phyloP scores from a whole-genome alignment of 2,888 invertebrate species.

The Bhutanitis thaidina region DNA sequence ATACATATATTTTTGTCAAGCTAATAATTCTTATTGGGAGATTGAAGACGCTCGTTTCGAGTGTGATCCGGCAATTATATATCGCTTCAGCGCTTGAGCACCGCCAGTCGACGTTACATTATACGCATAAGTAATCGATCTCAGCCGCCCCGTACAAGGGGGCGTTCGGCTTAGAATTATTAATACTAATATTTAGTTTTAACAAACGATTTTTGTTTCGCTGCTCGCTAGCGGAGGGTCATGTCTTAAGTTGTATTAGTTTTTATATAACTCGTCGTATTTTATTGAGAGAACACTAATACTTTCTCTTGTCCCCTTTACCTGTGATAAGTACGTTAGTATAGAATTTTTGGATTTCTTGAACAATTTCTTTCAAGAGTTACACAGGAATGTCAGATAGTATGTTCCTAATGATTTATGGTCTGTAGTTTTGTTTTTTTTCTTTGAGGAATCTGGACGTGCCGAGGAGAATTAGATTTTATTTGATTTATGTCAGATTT shows the following conservation, averaged over 20 bases:
- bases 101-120: conserved; percentile 62
- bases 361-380: conserved; percentile 58
- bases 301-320: conserved; percentile 79
- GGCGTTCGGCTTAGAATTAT: conserved; percentile 69
- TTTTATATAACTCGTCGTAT: conserved; percentile 60
- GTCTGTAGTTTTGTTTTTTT: conserved; percentile 58
- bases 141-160: conserved; percentile 61
- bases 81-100: conserved; percentile 57
- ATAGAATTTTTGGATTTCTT: conserved; percentile 68
- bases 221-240: conserved; percentile 42
- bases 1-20: conserved; percentile 54
- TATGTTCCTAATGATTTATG: conserved; percentile 73
- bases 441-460: conserved; percentile 63
- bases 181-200: conserved; percentile 45
- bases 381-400: conserved; percentile 67
- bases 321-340: conserved; percentile 80
- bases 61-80: conserved; percentile 40
- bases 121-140: conserved; percentile 70
- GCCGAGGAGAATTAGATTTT: conserved; percentile 40
- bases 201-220: conserved; percentile 43
- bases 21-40: conserved; percentile 50
- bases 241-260: conserved; percentile 71
- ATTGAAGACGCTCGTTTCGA: conserved; percentile 29
- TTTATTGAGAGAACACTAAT: conserved; percentile 75
- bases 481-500: conserved; percentile 54